phyloP scores from a whole-genome alignment of 2,113 vertebrate genomes.

The Anolis sagrei region DNA sequence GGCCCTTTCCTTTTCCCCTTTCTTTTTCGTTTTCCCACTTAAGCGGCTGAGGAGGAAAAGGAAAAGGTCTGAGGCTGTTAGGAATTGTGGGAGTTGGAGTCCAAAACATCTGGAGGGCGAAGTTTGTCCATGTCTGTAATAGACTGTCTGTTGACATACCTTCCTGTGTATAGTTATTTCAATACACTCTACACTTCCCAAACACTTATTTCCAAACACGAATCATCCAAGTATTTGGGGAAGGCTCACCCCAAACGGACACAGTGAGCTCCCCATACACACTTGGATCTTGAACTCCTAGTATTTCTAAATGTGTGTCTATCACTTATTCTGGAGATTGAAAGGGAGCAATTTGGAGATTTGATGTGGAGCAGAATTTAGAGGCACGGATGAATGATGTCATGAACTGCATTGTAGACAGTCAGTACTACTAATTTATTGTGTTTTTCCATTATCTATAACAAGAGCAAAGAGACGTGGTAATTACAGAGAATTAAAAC shows the following conservation, averaged over 20 bases:
- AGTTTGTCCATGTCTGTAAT: too few species aligned
- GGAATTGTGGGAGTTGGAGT: too few species aligned
- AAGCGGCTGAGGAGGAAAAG: too few species aligned
- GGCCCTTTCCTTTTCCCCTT: too few species aligned
- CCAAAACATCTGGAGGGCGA: too few species aligned
- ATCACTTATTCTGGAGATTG: not conserved
- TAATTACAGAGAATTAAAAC: not conserved
- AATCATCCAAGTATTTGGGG: too few species aligned
- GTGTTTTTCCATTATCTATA: not conserved
- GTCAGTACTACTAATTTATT: not conserved
- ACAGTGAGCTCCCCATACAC: too few species aligned
- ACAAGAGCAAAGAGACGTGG: slow-evolving; percentile 4
- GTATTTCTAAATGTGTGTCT: not conserved
- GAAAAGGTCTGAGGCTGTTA: too few species aligned
- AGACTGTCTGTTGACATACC: not conserved
- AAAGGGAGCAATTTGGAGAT: not conserved
- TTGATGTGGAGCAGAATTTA: not conserved
- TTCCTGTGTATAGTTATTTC: not conserved
- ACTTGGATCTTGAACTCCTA: not conserved
- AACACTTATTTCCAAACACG: not conserved
- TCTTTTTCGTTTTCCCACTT: too few species aligned
- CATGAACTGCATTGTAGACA: not conserved
- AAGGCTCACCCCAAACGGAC: too few species aligned
- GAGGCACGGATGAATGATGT: not conserved
- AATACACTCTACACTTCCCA: not conserved